Evolutionary conservation across 2,888 invertebrate genomes (phyloP).

Genomic region (Dolichopus griseipennis): DNA sequence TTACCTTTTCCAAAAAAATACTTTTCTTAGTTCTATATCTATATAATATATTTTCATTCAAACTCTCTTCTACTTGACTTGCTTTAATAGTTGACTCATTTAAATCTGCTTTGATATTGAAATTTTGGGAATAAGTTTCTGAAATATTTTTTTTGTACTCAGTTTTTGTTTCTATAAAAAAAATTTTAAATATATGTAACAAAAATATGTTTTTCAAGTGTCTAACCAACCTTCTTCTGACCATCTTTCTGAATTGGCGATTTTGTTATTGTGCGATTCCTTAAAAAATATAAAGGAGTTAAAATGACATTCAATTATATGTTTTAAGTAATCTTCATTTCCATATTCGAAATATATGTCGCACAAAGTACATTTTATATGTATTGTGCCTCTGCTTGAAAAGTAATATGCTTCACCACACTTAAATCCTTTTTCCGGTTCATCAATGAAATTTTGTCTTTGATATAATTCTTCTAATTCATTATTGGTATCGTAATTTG

Average conservation of each 20-base stretch:
- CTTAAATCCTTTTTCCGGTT: neutral
- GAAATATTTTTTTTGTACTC: too few species aligned
- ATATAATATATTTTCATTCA: too few species aligned
- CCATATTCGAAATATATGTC: neutral
- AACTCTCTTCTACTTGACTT: too few species aligned
- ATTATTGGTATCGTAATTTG: neutral
- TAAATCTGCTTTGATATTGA: too few species aligned
- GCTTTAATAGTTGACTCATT: too few species aligned
- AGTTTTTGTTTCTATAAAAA: too few species aligned
- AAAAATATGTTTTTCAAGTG: too few species aligned
- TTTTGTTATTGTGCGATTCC: neutral
- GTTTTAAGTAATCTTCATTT: neutral
- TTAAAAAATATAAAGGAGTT: neutral
- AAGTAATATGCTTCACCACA: neutral
- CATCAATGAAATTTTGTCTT: neutral
- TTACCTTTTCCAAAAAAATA: too few species aligned
- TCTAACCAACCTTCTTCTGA: neutral
- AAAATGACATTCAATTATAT: neutral
- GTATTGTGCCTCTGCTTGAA: neutral
- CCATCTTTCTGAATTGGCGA: too few species aligned
- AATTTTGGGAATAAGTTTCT: too few species aligned
- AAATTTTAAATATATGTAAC: too few species aligned
- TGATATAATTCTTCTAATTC: neutral
- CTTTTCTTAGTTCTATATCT: too few species aligned
- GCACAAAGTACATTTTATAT: neutral